phyloP scores from a whole-genome alignment of 2,888 invertebrate genomes.

The Eupithecia tripunctaria region DNA sequence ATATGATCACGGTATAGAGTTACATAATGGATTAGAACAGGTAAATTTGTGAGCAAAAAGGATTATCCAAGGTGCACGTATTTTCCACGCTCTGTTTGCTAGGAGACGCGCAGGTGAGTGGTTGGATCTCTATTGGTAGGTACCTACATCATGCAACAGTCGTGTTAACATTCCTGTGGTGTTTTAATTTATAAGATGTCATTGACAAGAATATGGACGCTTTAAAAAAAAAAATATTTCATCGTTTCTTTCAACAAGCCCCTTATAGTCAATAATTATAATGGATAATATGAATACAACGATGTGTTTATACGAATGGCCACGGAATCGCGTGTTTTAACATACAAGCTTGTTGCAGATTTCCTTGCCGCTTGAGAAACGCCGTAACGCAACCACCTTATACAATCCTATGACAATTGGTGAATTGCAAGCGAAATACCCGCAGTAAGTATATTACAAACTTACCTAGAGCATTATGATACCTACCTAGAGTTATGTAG shows the following conservation, averaged over 20 bases:
- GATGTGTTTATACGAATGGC: background rate
- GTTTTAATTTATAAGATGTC: background rate
- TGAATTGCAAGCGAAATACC: constrained; percentile 90
- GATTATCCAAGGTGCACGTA: background rate
- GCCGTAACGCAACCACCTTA: constrained; percentile 94
- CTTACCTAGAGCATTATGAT: background rate
- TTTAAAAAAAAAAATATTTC: no score
- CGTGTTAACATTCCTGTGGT: background rate
- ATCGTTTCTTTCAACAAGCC: background rate
- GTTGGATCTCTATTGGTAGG: background rate
- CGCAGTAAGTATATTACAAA: constrained; percentile 69
- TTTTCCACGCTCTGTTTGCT: constrained; percentile 7
- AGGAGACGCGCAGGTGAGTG: constrained; percentile 11
- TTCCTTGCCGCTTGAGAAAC: constrained; percentile 93
- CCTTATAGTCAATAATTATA: background rate
- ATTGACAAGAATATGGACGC: background rate
- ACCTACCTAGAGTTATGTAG: background rate
- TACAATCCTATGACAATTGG: constrained; percentile 96
- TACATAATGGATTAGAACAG: constrained; percentile 1
- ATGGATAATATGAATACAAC: background rate
- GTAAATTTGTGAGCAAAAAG: background rate
- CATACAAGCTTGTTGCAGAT: constrained; percentile 83
- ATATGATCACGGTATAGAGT: background rate
- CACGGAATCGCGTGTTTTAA: background rate
- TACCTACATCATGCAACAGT: background rate